A percentile compares a stretch with the other conserved stretches of the same genome.
Evolutionary conservation across 37 sponge, comb jelly and placozoan genomes (phyloP).

Genomic region (Eunapius fragilis): DNA sequence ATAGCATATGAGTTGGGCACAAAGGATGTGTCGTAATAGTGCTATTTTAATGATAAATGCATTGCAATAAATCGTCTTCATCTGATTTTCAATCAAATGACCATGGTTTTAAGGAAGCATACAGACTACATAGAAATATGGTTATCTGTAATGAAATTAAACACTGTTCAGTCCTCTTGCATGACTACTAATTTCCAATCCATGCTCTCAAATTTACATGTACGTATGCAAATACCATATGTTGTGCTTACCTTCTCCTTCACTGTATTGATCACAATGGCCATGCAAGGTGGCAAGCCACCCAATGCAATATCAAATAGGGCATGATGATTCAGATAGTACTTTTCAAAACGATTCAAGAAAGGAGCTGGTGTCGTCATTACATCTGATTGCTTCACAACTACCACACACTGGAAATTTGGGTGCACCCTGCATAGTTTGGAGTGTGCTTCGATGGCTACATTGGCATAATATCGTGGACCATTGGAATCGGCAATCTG

Average conservation of each 20-base stretch:
- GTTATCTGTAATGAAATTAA: too few relatives aligned
- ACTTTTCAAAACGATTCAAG: constrained; percentile 75
- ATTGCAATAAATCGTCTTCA: too few relatives aligned
- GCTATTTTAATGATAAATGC: too few relatives aligned
- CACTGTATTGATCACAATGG: background rate
- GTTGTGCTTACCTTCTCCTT: constrained; percentile 15
- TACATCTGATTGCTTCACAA: constrained; percentile 48
- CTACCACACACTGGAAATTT: constrained; percentile 60
- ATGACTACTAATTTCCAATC: too few relatives aligned
- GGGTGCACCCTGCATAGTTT: constrained; percentile 61
- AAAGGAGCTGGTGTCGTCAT: constrained; percentile 58
- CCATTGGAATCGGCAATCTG: constrained; percentile 18
- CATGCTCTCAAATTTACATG: too few relatives aligned
- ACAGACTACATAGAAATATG: too few relatives aligned
- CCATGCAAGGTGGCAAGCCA: constrained; percentile 10
- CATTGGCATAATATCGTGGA: constrained; percentile 51
- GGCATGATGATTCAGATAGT: constrained; percentile 39
- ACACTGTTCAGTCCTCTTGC: too few relatives aligned
- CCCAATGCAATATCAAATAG: constrained; percentile 23
- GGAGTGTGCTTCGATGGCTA: constrained; percentile 58
- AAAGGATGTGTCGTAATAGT: too few relatives aligned
- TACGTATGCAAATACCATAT: too few relatives aligned
- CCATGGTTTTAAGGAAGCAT: too few relatives aligned
- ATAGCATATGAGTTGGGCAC: too few relatives aligned
- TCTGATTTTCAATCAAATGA: too few relatives aligned